Conservation (phyloP, 2,888 invertebrate species). For the Rhogogaster chlorosoma region DNA sequence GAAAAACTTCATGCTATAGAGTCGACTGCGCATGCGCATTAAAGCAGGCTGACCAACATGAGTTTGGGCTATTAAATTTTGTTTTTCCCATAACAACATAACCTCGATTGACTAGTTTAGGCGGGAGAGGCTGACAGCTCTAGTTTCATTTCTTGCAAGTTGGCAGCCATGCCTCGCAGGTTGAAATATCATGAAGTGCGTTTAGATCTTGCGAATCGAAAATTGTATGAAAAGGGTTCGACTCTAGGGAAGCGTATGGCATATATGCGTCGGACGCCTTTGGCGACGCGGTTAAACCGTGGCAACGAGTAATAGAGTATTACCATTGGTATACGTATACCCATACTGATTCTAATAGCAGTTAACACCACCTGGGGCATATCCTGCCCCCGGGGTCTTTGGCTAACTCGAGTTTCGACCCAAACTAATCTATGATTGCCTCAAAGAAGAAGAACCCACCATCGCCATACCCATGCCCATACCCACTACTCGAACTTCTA, state of each 20-base stretch:
- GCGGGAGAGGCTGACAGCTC: too few species aligned
- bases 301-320: background rate
- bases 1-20: too few species aligned
- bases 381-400: slow-evolving; percentile 31
- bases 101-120: too few species aligned
- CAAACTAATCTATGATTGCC: slow-evolving; percentile 42
- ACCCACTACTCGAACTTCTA: background rate
- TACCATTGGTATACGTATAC: background rate
- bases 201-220: background rate
- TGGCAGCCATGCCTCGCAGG: too few species aligned
- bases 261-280: background rate
- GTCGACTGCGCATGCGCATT: too few species aligned
- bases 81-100: too few species aligned
- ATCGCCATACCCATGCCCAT: background rate
- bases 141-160: too few species aligned
- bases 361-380: slow-evolving; percentile 39
- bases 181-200: too few species aligned
- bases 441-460: slow-evolving; percentile 25
- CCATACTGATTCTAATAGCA: slow-evolving; percentile 28
- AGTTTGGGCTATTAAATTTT: too few species aligned
- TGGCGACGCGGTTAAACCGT: background rate
- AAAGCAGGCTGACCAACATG: too few species aligned
- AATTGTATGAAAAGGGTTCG: background rate
- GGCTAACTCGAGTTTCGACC: slow-evolving; percentile 24
- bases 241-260: background rate